A percentile compares a stretch with the other conserved stretches of the same genome.
These are phyloP conservation scores for Festucalex cinctus DNA, from an alignment of 2,113 vertebrate genomes.

Conservation along the genomic window DNA sequence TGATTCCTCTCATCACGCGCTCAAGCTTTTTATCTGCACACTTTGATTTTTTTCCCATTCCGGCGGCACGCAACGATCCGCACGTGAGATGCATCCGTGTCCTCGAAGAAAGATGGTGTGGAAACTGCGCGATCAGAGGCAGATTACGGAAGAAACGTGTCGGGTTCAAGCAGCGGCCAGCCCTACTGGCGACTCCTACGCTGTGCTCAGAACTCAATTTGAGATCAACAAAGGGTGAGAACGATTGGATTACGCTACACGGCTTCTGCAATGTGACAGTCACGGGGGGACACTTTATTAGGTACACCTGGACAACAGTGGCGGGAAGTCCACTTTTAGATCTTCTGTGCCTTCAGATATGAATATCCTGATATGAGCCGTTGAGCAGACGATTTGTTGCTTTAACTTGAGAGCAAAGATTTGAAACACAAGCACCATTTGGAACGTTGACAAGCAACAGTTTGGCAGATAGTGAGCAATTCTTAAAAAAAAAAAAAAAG, in stretches of 20 bases:
- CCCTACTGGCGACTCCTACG: constrained; percentile 21
- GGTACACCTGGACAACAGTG: too few relatives aligned
- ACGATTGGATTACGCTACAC: constrained; percentile 37
- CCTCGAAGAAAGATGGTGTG: constrained; percentile 10
- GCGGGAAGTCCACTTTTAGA: too few relatives aligned
- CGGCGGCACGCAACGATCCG: constrained; percentile 15
- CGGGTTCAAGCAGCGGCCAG: constrained; percentile 59
- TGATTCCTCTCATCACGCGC: constrained; percentile 18
- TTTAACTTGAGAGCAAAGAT: too few relatives aligned
- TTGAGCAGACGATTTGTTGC: too few relatives aligned
- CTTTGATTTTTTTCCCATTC: constrained; percentile 43
- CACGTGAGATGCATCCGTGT: constrained; percentile 20
- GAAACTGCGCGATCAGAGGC: constrained; percentile 36
- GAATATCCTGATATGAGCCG: too few relatives aligned
- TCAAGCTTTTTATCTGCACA: constrained; percentile 33
- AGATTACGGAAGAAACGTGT: constrained; percentile 55
- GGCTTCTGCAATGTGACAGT: constrained; percentile 23
- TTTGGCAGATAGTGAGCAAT: too few relatives aligned
- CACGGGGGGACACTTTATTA: too few relatives aligned
- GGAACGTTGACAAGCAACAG: too few relatives aligned
- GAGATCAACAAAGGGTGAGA: constrained; percentile 35
- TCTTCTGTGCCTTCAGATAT: too few relatives aligned
- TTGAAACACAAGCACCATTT: too few relatives aligned
- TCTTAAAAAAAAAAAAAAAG: too few relatives aligned
- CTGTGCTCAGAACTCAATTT: constrained; percentile 54